Evolutionary conservation across 1,140 invertebrate genomes (phyloP).

Genomic region (Brachionus koreanus): DNA sequence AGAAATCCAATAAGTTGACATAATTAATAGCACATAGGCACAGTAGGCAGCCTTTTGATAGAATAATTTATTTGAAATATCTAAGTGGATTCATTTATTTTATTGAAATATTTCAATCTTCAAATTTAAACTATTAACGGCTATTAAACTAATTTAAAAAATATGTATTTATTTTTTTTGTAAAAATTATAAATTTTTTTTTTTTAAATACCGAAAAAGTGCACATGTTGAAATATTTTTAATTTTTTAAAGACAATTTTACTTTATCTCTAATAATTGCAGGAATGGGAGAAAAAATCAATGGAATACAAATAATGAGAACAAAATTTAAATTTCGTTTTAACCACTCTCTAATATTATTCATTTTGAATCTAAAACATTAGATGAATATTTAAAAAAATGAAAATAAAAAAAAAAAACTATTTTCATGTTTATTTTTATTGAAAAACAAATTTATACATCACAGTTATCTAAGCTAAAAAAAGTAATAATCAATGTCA

Average conservation of each 20-base stretch:
- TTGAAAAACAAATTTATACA: neutral
- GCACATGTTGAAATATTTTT: neutral
- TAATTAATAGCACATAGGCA: constrained; percentile 28
- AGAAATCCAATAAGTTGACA: constrained; percentile 56
- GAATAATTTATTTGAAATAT: neutral
- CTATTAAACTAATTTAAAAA: too few species aligned
- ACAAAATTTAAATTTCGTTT: constrained; percentile 10
- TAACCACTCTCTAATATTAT: neutral
- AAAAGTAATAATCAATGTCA: neutral
- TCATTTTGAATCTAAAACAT: neutral
- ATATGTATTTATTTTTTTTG: too few species aligned
- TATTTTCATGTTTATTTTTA: too few species aligned
- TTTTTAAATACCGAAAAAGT: too few species aligned
- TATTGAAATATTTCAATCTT: neutral
- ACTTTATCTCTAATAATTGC: neutral
- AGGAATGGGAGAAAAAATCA: neutral
- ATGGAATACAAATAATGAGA: neutral
- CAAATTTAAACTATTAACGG: neutral
- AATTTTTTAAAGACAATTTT: neutral
- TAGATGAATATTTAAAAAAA: neutral
- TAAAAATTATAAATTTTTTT: too few species aligned
- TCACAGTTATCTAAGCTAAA: neutral
- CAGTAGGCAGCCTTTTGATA: constrained; percentile 18
- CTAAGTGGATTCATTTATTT: too few species aligned
- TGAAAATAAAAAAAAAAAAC: too few species aligned